Percentiles rank a stretch among this genome's conserved stretches.
These are phyloP conservation scores for Cydia splendana DNA, from an alignment of 1,140 invertebrate species.

Conservation along the genomic window DNA sequence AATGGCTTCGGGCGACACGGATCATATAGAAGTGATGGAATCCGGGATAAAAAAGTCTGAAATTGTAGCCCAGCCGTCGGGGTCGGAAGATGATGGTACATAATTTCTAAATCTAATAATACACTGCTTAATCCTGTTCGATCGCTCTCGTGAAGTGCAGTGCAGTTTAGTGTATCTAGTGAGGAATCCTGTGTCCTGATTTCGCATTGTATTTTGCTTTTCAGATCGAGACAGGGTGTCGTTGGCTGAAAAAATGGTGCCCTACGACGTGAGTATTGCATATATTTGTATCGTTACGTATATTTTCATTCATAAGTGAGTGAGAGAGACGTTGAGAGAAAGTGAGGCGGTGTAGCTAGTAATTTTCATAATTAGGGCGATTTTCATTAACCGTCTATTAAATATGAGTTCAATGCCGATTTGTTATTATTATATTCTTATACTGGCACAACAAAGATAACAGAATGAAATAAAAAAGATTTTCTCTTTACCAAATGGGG, in stretches of 20 bases:
- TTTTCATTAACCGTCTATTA: constrained; percentile 31
- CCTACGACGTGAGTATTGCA: constrained; percentile 71
- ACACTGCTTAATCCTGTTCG: constrained; percentile 44
- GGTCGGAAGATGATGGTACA: constrained; percentile 73
- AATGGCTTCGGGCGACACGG: constrained; percentile 84
- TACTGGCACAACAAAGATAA: not conserved
- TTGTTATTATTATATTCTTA: not conserved
- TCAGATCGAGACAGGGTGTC: constrained; percentile 72
- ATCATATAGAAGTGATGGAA: constrained; percentile 77
- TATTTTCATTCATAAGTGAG: constrained; percentile 57
- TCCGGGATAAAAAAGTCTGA: constrained; percentile 64
- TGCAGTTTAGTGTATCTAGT: constrained; percentile 43
- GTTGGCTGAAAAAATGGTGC: constrained; percentile 73
- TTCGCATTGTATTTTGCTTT: constrained; percentile 51
- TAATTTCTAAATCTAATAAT: constrained; percentile 52
- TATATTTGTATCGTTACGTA: constrained; percentile 37
- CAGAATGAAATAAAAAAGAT: not conserved
- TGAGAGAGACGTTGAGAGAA: constrained; percentile 37
- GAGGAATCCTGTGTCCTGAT: constrained; percentile 44
- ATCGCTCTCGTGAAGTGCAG: constrained; percentile 34
- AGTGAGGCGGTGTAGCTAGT: constrained; percentile 32
- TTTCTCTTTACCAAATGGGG: no score
- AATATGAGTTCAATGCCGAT: not conserved
- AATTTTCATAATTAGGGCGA: constrained; percentile 19
- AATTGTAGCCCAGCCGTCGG: constrained; percentile 57